These are phyloP conservation scores for Seira sanloemensis DNA, from an alignment of 2,888 invertebrate species.

Conservation along the genomic window DNA sequence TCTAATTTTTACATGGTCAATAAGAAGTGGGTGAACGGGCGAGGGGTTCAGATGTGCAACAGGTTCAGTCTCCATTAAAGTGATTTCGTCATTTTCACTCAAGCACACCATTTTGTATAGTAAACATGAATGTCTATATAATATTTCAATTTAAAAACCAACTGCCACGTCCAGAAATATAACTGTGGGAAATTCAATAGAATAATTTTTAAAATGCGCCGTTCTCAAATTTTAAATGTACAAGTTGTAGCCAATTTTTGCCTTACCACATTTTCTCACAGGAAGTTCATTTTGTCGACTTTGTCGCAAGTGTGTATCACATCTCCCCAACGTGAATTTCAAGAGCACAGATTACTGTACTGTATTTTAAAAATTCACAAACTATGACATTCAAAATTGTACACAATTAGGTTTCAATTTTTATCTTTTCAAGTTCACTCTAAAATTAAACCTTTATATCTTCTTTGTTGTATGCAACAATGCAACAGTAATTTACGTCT, in stretches of 20 bases:
- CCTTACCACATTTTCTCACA: no score
- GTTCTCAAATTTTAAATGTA: no score
- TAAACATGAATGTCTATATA: background rate
- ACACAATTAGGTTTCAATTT: background rate
- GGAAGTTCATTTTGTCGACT: no score
- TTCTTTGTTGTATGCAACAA: slow-evolving; percentile 24
- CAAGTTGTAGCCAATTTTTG: no score
- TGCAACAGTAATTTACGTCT: slow-evolving; percentile 22
- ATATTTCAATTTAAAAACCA: background rate
- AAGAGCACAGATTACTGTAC: no score
- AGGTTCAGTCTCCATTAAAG: background rate
- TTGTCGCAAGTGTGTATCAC: no score
- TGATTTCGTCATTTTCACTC: slow-evolving; percentile 13
- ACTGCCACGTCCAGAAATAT: background rate
- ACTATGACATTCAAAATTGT: no score
- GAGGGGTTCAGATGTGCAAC: no score
- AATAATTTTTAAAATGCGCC: no score
- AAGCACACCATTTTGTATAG: background rate
- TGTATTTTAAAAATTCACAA: no score
- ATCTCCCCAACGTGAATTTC: no score
- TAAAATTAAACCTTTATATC: background rate
- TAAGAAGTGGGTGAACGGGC: slow-evolving; percentile 51
- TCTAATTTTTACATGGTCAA: slow-evolving; percentile 50
- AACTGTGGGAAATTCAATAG: background rate
- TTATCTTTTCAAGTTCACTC: background rate